Percentiles rank a stretch among this genome's conserved stretches.
Conservation (phyloP, 2,888 invertebrate genomes). For the Dorcus parallelipipedus region DNA sequence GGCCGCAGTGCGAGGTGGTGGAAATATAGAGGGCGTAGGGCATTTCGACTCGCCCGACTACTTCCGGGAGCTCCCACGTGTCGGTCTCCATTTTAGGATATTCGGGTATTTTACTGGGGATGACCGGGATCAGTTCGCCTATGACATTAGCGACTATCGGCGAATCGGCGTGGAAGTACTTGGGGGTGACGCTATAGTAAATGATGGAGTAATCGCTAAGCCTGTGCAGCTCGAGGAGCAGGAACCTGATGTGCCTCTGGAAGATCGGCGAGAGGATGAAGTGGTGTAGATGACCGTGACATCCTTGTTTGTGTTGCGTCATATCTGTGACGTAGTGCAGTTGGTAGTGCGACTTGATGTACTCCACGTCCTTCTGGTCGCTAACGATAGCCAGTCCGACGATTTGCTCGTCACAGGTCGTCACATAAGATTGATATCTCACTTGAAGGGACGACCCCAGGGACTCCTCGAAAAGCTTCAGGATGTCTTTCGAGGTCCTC, state of each 20-base stretch:
- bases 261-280: slow-evolving; percentile 59
- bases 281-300: slow-evolving; percentile 47
- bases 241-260: slow-evolving; percentile 55
- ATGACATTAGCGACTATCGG: slow-evolving; percentile 32
- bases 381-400: slow-evolving; percentile 38
- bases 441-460: no score
- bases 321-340: slow-evolving; percentile 43
- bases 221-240: slow-evolving; percentile 61
- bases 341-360: slow-evolving; percentile 44
- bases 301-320: slow-evolving; percentile 35
- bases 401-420: slow-evolving; percentile 2
- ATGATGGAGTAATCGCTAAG: slow-evolving; percentile 53
- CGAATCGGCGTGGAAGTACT: slow-evolving; percentile 29
- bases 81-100: slow-evolving; percentile 14
- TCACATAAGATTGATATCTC: neutral
- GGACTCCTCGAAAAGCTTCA: no score
- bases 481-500: no score
- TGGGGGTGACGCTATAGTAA: slow-evolving; percentile 56
- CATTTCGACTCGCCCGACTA: slow-evolving; percentile 22
- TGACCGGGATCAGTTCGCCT: slow-evolving; percentile 33
- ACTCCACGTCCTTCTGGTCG: slow-evolving; percentile 39
- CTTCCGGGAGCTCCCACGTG: slow-evolving; percentile 20
- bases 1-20: slow-evolving; percentile 52
- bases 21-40: slow-evolving; percentile 56
- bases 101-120: slow-evolving; percentile 34